These are phyloP conservation scores for Tineola bisselliella DNA, from an alignment of 2,888 invertebrate genomes.

Conservation along the genomic window DNA sequence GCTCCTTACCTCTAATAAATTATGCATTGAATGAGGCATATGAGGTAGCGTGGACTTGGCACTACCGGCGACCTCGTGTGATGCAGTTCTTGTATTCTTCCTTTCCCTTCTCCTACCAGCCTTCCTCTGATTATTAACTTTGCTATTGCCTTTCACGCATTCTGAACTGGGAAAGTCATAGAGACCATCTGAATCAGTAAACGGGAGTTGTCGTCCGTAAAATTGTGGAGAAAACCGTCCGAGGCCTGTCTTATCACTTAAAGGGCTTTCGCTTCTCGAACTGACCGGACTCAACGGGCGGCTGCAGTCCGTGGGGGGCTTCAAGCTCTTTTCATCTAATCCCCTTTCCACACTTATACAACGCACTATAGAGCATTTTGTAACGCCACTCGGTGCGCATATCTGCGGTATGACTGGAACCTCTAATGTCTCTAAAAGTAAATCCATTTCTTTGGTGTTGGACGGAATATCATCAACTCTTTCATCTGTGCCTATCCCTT, in stretches of 20 bases:
- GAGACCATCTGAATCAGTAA: constrained; percentile 82
- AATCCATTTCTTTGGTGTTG: constrained; percentile 71
- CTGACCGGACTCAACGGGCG: constrained; percentile 76
- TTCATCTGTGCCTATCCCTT: constrained; percentile 82
- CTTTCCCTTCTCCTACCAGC: constrained; percentile 71
- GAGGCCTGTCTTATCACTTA: constrained; percentile 76
- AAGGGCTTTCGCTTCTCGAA: constrained; percentile 80
- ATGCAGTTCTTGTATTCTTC: constrained; percentile 63
- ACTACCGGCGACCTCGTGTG: constrained; percentile 52
- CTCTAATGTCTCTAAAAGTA: constrained; percentile 55
- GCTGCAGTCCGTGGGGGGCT: constrained; percentile 64
- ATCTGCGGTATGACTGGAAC: constrained; percentile 37
- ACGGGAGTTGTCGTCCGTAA: constrained; percentile 75
- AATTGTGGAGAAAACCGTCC: constrained; percentile 77
- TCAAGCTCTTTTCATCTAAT: constrained; percentile 56
- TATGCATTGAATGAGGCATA: constrained; percentile 64
- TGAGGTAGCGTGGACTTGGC: constrained; percentile 66
- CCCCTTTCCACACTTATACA: constrained; percentile 66
- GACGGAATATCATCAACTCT: constrained; percentile 77
- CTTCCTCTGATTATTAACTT: constrained; percentile 67
- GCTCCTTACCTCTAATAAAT: constrained; percentile 67
- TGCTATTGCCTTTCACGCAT: constrained; percentile 66
- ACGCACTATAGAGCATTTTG: constrained; percentile 64
- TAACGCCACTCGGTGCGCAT: constrained; percentile 58
- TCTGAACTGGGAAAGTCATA: constrained; percentile 85